phyloP scores from a whole-genome alignment of 2,888 invertebrate species.

The Dromius quadrimaculatus region DNA sequence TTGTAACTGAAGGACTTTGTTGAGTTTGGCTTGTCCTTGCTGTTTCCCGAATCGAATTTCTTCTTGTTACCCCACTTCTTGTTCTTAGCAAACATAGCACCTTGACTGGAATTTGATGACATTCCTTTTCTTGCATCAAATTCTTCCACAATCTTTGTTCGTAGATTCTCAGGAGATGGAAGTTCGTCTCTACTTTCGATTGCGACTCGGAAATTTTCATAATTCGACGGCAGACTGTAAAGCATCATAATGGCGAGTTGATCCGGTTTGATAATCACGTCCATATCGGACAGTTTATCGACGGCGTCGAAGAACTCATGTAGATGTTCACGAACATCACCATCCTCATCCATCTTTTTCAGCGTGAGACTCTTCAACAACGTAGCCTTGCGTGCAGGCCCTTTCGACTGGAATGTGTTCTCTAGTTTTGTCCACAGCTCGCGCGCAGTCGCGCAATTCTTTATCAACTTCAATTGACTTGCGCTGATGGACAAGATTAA shows the following conservation, averaged over 20 bases:
- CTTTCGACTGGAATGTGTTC: constrained; percentile 61
- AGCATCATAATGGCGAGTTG: constrained; percentile 61
- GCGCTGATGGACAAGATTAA: constrained; percentile 56
- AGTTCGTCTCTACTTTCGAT: constrained; percentile 59
- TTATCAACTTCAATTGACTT: constrained; percentile 60
- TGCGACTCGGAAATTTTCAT: too few relatives aligned
- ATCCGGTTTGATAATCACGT: constrained; percentile 56
- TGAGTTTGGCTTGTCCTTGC: neutral
- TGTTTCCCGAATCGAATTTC: neutral
- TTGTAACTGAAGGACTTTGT: constrained; percentile 39
- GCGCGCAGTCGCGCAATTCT: constrained; percentile 59
- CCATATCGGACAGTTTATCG: constrained; percentile 57
- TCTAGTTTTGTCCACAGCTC: constrained; percentile 62
- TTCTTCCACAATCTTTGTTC: constrained; percentile 58
- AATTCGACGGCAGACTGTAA: constrained; percentile 61
- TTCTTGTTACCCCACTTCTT: neutral
- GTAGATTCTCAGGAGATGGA: constrained; percentile 56
- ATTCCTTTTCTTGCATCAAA: constrained; percentile 53
- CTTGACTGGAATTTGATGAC: too few relatives aligned
- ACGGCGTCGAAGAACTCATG: constrained; percentile 61
- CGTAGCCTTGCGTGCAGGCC: constrained; percentile 63
- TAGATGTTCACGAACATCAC: constrained; percentile 61
- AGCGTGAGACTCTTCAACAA: constrained; percentile 62
- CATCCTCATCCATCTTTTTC: constrained; percentile 60
- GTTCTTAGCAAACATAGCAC: too few relatives aligned